Base-by-base conservation (phyloP, 1,140 invertebrate genomes). In the Drosophila sp. region DNA sequence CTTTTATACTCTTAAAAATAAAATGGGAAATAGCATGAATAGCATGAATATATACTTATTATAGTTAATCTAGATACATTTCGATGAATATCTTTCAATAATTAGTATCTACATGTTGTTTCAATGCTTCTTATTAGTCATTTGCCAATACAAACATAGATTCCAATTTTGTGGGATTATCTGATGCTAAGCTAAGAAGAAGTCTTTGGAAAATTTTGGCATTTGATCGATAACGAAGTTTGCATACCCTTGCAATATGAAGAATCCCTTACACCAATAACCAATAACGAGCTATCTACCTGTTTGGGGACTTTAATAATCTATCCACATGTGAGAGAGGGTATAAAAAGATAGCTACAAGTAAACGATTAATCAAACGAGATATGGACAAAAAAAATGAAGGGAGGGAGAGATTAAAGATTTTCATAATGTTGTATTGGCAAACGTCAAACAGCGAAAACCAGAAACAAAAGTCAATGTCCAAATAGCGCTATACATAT, bases 321-420 rank as follows among this genome's bases (percentile, higher is more conserved):
- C 23, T 50, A 50, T 23, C 44, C 44, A 27, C 23, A 50, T 50
- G 4, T 50, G 44, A 25, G 17, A 47, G 5, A 47, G 41, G 6
- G 41, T 47, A 23, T 47, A 47, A 1, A 47, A 25, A 47, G 44
- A 72, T 67, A 62, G 60, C 62, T 72, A 11, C 2, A 72, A 72
- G 35, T 60, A 63, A 75, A 70, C 79, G 83, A 87, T 86, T 83
- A 79, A 86, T 87, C 76, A 87, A 87, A 66, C 54, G 55, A 71
- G 61, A 87, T 70, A 78, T 38, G 35, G 10, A 35, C 7, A 50
- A 58, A 68, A 40, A 35, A 23, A 44, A 17, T 35, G 41, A 35
- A 64, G 57, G 27, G 70, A 11, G 30, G 27, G 50, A 55, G 50
- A 65, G 63, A 50, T 27, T 25, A 7, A 76, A 66, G 64, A 57